These are phyloP conservation scores for Sesamia nonagrioides DNA, from an alignment of 1,140 invertebrate species.

Conservation along the genomic window DNA sequence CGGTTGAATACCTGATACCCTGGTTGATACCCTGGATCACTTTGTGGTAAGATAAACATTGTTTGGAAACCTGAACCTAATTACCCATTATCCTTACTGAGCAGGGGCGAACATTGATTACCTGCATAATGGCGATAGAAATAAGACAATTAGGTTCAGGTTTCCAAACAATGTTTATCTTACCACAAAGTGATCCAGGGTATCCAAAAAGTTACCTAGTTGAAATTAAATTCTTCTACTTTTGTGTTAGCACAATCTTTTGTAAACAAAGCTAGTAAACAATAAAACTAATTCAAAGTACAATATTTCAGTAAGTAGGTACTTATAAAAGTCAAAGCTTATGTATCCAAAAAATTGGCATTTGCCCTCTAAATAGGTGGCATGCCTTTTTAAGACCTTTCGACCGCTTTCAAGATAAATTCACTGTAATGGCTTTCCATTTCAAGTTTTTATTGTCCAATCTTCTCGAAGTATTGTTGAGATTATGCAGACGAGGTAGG, in stretches of 20 bases:
- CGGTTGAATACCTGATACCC: no score
- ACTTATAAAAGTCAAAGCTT: not conserved
- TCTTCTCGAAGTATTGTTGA: conserved; percentile 27
- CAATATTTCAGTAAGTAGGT: not conserved
- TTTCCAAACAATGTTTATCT: not conserved
- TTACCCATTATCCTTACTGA: no score
- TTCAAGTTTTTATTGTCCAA: conserved; percentile 38
- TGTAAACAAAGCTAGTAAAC: not conserved
- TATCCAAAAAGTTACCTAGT: no score
- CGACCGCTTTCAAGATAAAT: conserved; percentile 36
- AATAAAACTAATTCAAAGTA: conserved; percentile 2
- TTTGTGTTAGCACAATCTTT: not conserved
- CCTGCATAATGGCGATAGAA: not conserved
- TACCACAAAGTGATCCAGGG: no score
- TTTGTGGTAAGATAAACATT: no score
- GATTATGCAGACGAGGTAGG: conserved; percentile 14
- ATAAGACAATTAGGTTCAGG: not conserved
- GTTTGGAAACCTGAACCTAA: not conserved
- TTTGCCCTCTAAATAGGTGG: conserved; percentile 16
- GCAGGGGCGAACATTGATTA: not conserved
- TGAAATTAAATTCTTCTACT: not conserved
- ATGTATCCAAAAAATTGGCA: not conserved
- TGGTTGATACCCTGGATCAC: no score
- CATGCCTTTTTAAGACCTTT: conserved; percentile 21
- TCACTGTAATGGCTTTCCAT: conserved; percentile 37